Evolutionary conservation across 2,113 vertebrate species (phyloP), one percentile per base, ranked within the genome.

Genomic region (Grus americana): DNA sequence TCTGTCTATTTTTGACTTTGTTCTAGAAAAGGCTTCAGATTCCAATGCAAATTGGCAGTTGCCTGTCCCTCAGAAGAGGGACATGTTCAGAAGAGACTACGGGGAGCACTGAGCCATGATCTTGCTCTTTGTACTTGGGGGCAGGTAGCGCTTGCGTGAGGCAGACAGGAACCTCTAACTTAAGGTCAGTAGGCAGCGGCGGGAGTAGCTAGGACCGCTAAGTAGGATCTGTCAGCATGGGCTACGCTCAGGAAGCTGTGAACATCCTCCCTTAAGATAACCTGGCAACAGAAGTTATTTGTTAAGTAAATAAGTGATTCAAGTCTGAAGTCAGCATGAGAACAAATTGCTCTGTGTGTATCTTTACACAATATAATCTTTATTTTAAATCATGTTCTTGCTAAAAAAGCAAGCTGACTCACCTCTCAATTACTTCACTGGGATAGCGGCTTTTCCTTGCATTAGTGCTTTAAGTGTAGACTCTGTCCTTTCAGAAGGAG

Each of bases 101-200:
- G 40, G 21, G 30, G 29, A 62, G 12, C 72, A 61, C 1, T 26
- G 11, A 94, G 40, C 16, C 47, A 52, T 0, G 0, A 2, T 84
- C n/a, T 62, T 66, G 44, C 24, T 73, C n/a, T 90, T 59, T 61
- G 12, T 63, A 22, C 49, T 3, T 72, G 16, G 26, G 32, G 30
- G 15, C 79, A 84, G 29, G n/a, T 32, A 55, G 21, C 4, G 5
- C 38, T 81, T 81, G 54, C 0, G 0, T n/a, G 30, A 59, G 54
- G 18, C 26, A 38, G 22, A 27, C 5, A 3, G 12, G 26, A 76
- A n/a, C 44, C 23, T 68, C 49, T 88, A 24, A 54, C 30, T 12
- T 52, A 24, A 70, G 44, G 76, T 49, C 71, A 54, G 49, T 27
- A 30, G 27, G 65, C 49, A 76, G 79, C 68, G 81, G 68, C 66